Conservation (phyloP, 2,113 vertebrate species). For the Lampris megalopsis region DNA sequence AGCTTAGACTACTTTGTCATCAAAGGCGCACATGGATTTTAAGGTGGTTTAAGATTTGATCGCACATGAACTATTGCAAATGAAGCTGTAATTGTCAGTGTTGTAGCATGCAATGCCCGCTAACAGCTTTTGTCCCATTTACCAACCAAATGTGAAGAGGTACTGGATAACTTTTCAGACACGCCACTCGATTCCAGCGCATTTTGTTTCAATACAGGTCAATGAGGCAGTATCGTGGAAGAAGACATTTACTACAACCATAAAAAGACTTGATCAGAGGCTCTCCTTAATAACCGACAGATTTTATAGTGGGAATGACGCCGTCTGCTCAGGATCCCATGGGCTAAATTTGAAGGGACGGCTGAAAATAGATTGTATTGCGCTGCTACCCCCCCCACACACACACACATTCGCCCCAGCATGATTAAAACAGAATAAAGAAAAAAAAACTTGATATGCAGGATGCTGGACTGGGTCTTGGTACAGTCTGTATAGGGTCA, state of each 20-base stretch:
- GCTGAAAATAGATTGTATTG: constrained; percentile 31
- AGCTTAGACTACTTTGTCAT: too few species aligned
- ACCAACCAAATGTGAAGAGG: neutral
- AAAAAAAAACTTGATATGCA: constrained; percentile 8
- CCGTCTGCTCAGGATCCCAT: neutral
- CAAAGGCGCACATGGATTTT: too few species aligned
- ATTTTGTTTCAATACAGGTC: neutral
- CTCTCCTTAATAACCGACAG: too few species aligned
- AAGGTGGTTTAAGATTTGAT: too few species aligned
- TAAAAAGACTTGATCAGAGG: too few species aligned
- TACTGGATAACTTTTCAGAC: neutral
- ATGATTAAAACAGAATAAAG: constrained; percentile 13
- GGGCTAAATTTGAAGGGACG: constrained; percentile 31
- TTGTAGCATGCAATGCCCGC: too few species aligned
- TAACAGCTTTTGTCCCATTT: neutral
- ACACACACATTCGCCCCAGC: neutral
- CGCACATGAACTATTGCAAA: too few species aligned
- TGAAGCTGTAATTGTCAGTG: neutral
- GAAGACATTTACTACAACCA: too few species aligned
- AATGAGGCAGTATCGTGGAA: too few species aligned
- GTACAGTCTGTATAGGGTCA: too few species aligned
- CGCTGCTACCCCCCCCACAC: neutral
- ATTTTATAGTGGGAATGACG: constrained; percentile 32
- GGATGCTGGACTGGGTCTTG: neutral
- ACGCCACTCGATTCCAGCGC: neutral